Percentiles rank a stretch among this genome's conserved stretches.
phyloP scores from a whole-genome alignment of 2,797 vertebrate genomes.

The Sebastes steindachneri region DNA sequence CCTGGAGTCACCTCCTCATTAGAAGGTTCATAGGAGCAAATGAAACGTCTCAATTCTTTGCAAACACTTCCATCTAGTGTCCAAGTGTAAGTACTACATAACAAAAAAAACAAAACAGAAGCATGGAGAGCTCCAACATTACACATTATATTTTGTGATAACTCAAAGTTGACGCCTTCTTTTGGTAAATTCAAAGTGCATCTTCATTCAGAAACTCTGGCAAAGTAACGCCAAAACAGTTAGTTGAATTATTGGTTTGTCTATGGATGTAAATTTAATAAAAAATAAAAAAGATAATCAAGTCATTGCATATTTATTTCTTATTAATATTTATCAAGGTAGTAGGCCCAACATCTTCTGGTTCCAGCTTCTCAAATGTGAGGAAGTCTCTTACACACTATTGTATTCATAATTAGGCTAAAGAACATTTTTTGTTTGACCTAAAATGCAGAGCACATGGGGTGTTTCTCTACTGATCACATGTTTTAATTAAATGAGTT shows the following conservation, averaged over 20 bases:
- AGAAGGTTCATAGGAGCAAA: not conserved
- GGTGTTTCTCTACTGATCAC: too few species aligned
- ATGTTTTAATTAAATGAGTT: not conserved
- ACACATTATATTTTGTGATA: not conserved
- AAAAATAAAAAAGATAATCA: not conserved
- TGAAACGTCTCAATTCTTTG: not conserved
- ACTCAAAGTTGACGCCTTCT: not conserved
- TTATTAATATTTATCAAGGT: not conserved
- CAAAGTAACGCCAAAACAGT: not conserved
- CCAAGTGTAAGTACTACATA: accelerated
- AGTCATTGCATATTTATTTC: not conserved
- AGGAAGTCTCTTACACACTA: not conserved
- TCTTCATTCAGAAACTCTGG: not conserved
- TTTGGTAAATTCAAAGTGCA: not conserved
- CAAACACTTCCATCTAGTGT: constrained; percentile 27
- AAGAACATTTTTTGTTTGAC: not conserved
- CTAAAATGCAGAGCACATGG: not conserved
- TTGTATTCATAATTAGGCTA: not conserved
- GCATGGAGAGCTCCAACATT: not conserved
- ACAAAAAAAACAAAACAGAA: not conserved
- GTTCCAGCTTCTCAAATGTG: not conserved
- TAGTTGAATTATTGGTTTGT: not conserved
- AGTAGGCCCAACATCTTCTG: not conserved
- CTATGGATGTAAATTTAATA: not conserved
- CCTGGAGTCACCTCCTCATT: not conserved